phyloP scores from a whole-genome alignment of 2,113 vertebrate species.

The Spizaetus ornatus region DNA sequence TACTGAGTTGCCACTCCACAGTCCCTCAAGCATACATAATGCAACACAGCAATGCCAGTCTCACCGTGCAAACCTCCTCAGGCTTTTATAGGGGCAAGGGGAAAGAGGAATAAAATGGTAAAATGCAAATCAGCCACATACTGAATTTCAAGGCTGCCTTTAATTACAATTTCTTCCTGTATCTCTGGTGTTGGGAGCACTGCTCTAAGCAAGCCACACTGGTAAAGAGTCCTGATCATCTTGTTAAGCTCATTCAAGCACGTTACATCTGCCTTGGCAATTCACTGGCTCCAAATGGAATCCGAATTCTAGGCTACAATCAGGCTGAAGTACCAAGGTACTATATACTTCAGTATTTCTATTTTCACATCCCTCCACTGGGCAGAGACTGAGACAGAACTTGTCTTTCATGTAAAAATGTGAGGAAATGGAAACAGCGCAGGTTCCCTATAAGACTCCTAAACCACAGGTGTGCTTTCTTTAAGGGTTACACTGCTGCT shows the following conservation, averaged over 20 bases:
- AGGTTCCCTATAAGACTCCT: not conserved
- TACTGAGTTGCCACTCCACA: not conserved
- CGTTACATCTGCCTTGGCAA: not conserved
- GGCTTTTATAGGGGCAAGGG: not conserved
- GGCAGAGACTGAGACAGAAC: not conserved
- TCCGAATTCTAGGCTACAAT: not conserved
- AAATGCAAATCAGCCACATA: conserved; percentile 24
- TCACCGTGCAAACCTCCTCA: not conserved
- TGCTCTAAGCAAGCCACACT: conserved; percentile 11
- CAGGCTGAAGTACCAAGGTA: not conserved
- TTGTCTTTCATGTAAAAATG: not conserved
- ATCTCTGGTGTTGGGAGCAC: not conserved
- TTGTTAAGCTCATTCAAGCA: not conserved
- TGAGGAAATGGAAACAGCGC: not conserved
- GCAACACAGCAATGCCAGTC: not conserved
- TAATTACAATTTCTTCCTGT: conserved; percentile 40
- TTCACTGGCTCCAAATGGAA: not conserved
- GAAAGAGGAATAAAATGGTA: not conserved
- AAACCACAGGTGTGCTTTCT: not conserved
- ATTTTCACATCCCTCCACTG: not conserved
- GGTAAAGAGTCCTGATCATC: not conserved
- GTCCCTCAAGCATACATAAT: not conserved
- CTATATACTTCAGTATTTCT: not conserved
- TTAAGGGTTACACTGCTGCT: not conserved
- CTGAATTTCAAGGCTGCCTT: conserved; percentile 28